Conservation (phyloP, 2,113 vertebrate genomes). For the Phyllopteryx taeniolatus region DNA sequence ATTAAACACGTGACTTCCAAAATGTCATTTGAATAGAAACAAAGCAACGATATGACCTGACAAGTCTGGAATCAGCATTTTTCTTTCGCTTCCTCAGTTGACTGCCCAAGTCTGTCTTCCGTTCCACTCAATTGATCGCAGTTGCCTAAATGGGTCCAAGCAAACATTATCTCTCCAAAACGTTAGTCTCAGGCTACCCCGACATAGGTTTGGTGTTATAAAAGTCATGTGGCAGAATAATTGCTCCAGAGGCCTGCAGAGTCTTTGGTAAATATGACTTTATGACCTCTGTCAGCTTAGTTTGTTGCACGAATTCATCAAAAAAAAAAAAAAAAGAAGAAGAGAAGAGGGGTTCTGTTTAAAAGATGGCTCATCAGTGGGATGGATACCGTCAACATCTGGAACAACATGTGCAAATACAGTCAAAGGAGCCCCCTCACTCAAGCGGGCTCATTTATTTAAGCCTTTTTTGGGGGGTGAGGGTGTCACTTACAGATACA, state of each 20-base stretch:
- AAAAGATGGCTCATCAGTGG: constrained; percentile 6
- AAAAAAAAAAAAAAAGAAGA: constrained; percentile 12
- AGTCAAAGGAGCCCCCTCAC: constrained; percentile 5
- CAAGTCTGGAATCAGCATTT: constrained; percentile 14
- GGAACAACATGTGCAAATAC: constrained; percentile 34
- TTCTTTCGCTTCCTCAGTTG: constrained; percentile 1
- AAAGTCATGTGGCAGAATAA: neutral
- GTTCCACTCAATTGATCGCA: constrained; percentile 14
- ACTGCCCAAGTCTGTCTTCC: neutral
- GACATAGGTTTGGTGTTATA: neutral
- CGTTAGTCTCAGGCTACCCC: neutral
- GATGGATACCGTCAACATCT: constrained; percentile 30
- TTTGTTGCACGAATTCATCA: constrained; percentile 18
- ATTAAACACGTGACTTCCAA: neutral
- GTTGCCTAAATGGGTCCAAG: neutral
- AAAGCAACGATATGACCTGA: constrained; percentile 16
- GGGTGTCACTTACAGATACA: neutral
- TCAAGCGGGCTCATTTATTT: constrained; percentile 11
- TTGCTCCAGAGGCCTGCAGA: neutral
- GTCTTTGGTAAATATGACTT: constrained; percentile 15
- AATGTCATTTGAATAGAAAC: neutral
- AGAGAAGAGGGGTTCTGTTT: constrained; percentile 1
- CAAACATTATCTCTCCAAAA: constrained; percentile 1
- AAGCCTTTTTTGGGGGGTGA: neutral
- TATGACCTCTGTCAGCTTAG: constrained; percentile 7